These are phyloP conservation scores for Drosophila sproati DNA, from an alignment of 1,140 invertebrate genomes.

Conservation along the genomic window DNA sequence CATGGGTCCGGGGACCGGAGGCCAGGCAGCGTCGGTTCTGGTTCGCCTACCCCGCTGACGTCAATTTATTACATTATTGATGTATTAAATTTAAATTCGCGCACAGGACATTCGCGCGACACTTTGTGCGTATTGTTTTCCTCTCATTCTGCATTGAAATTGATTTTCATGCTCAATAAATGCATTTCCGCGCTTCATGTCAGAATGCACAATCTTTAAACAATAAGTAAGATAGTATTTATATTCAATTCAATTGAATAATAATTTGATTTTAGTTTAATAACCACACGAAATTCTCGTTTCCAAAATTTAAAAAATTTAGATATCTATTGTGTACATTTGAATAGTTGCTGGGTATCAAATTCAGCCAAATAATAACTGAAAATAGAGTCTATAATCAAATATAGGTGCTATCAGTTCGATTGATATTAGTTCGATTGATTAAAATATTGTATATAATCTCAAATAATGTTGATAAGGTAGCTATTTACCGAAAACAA, in stretches of 20 bases:
- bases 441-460: too few relatives aligned
- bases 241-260: neutral
- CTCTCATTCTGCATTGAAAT: constrained; percentile 27
- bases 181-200: constrained; percentile 63
- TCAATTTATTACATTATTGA: constrained; percentile 76
- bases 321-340: neutral
- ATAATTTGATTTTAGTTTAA: constrained; percentile 16
- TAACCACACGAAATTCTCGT: neutral
- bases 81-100: constrained; percentile 57
- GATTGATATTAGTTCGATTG: too few relatives aligned
- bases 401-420: neutral
- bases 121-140: constrained; percentile 41
- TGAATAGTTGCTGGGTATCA: neutral
- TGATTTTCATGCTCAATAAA: constrained; percentile 64
- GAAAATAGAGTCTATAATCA: neutral
- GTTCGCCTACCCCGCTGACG: constrained; percentile 1
- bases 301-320: neutral
- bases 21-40: neutral
- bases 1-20: neutral
- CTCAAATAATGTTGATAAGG: too few relatives aligned
- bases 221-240: constrained; percentile 49
- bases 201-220: constrained; percentile 61
- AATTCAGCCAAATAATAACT: neutral
- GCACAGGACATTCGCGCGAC: constrained; percentile 4
- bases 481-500: neutral